Base-by-base conservation (phyloP, 2,888 invertebrate species). In the Molanna angustata region DNA sequence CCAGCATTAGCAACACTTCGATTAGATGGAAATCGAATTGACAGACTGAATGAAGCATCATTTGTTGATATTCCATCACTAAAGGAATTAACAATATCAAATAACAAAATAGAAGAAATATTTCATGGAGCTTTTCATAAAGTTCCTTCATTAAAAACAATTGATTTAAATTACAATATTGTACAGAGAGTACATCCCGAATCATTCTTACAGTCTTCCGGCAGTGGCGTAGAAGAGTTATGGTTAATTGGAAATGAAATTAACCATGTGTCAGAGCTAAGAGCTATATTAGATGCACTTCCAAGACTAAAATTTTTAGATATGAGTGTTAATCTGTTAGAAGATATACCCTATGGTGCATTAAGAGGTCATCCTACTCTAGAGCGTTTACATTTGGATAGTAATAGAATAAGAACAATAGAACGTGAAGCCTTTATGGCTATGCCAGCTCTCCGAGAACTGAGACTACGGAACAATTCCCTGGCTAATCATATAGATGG, bases 381-480 rank as follows among this genome's bases (percentile, higher is more conserved):
- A 60, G 91, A 91, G 69, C 80, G 89, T 61, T 72, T 93, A 22
- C 88, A 91, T 71, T 74, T 93, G 51, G 88, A 90, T 65, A 84
- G 86, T 67, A 94, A 94, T 64, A 80, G 80, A 58, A 78, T 93
- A 44, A 81, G 81, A 54, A 79, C 81, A 44, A 83, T 93, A 50
- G 88, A 90, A 62, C 76, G 85, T 32, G 89, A 91, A 65, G 87
- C 91, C 0, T 85, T 94, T 65, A 82, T 85, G 65, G 87, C 87
- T 13, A 87, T 94, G 85, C 90, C 90, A 0, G 87, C 90, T 0
- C 70, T 94, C 31, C 76, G 91, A 61, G 91, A 92, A 65, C 73
- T 94, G 27, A 82, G 90, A 62, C 73, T 94, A 54, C 82, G 84
- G 60, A 92, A 93, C 64, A 94, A 94, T 66, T 90, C 90, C 2